These are phyloP conservation scores for Forpus xanthops DNA, from an alignment of 2,797 vertebrate genomes.

Conservation along the genomic window DNA sequence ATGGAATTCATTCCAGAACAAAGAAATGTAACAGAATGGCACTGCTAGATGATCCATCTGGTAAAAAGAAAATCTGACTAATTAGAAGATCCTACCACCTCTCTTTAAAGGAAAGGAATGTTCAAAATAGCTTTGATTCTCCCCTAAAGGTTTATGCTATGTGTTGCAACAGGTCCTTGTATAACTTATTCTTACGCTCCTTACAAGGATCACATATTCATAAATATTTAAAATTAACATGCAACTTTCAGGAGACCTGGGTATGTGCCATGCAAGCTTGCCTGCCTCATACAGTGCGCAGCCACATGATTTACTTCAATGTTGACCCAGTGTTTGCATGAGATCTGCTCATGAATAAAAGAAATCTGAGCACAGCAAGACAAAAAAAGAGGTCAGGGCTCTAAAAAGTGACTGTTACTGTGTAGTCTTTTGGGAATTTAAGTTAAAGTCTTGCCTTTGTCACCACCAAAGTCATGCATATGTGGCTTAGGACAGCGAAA, in stretches of 20 bases:
- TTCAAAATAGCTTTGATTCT: rapidly evolving
- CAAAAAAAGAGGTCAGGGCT: background rate
- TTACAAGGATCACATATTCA: background rate
- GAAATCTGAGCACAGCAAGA: background rate
- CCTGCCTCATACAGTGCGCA: background rate
- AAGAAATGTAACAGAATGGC: background rate
- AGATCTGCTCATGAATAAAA: background rate
- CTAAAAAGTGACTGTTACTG: background rate
- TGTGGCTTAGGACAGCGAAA: background rate
- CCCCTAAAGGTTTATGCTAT: background rate
- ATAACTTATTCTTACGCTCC: background rate
- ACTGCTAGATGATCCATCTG: background rate
- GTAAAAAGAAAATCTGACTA: background rate
- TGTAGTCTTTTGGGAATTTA: background rate
- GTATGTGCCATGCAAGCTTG: background rate
- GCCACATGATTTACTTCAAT: background rate
- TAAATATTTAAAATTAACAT: background rate
- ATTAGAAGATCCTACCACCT: background rate
- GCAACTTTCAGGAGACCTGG: background rate
- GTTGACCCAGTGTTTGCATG: background rate
- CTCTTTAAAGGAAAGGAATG: background rate
- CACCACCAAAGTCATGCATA: background rate
- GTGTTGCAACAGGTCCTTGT: background rate
- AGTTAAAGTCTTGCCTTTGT: background rate
- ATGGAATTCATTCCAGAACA: background rate